These are phyloP conservation scores for Calliopum simillimum DNA, from an alignment of 2,888 invertebrate species.

Conservation along the genomic window DNA sequence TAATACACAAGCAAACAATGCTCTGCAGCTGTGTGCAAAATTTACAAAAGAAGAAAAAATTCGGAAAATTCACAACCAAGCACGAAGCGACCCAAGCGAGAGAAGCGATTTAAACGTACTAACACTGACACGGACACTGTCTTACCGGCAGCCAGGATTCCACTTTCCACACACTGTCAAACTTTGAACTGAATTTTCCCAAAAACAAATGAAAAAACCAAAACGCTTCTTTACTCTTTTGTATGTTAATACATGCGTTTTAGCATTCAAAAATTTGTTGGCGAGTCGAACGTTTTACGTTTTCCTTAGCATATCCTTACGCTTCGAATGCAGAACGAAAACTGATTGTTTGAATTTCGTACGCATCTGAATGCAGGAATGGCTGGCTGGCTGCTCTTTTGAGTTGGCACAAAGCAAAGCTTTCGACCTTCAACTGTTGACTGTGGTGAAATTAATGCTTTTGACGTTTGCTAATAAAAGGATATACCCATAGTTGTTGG, in stretches of 20 bases:
- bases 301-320: slow-evolving; percentile 8
- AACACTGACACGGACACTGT: background rate
- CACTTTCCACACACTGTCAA: slow-evolving; percentile 11
- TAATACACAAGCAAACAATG: background rate
- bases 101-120: slow-evolving; percentile 6
- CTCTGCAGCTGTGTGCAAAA: slow-evolving; percentile 5
- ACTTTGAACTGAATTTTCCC: slow-evolving; percentile 30
- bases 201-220: slow-evolving; percentile 18
- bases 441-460: slow-evolving; percentile 11
- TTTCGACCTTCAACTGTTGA: background rate
- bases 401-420: background rate
- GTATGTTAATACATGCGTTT: background rate
- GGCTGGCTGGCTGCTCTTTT: background rate
- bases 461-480: background rate
- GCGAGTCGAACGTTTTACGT: background rate
- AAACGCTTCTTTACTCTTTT: background rate
- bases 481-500: background rate
- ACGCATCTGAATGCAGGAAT: background rate
- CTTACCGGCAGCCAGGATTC: slow-evolving; percentile 14
- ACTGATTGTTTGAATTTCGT: slow-evolving; percentile 7
- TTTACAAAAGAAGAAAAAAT: background rate
- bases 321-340: background rate
- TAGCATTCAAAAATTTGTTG: background rate
- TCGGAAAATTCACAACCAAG: slow-evolving; percentile 19
- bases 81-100: slow-evolving; percentile 16